Base-by-base conservation (phyloP, 2,797 vertebrate genomes). In the Oceanodroma leucorhoa region DNA sequence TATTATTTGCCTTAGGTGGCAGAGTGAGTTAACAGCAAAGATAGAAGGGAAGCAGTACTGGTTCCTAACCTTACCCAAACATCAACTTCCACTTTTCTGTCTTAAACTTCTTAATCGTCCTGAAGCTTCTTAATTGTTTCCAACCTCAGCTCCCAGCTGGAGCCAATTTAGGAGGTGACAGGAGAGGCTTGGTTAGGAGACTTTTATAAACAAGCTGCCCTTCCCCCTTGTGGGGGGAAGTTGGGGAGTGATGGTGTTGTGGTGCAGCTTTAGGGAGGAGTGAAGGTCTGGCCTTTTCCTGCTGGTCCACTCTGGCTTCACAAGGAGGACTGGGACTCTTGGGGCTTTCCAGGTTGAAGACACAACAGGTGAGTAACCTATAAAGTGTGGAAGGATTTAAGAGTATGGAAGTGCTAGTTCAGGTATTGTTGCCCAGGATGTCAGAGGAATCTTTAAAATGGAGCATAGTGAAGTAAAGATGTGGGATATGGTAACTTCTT, bases 151-250 rank as follows among this genome's bases (percentile, higher is more conserved):
- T 61, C 12, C 45, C 46, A 87, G 32, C 26, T 57, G 38, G 36
- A 87, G 30, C 10, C 36, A 53, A 41, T 64, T 60, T 24, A 40
- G 36, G n/a, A 79, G 11, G 18, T 45, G 41, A 5, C 5, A 58
- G 0, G 2, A 76, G 58, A 30, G 4, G 24, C 15, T 3, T 79
- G 29, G 5, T 54, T n/a, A 45, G 66, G 22, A 48, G 29, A 61
- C 71, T 14, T 23, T 75, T 45, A 69, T 43, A 30, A 85, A 72
- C 9, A 57, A 61, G 11, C 3, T 54, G 15, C 12, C 22, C 2
- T 5, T 1, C 0, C 0, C 2, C 11, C 4, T 36, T 57, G 1
- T 0, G 5, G 23, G 38, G 11, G 27, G 2, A 36, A 1, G 0
- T 10, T 14, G 3, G 29, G 32, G 5, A 20, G 48, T 15, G 38